A percentile compares a stretch with the other conserved stretches of the same genome.
These are phyloP conservation scores for Plebejus anna DNA, from an alignment of 2,888 invertebrate species.

Conservation along the genomic window DNA sequence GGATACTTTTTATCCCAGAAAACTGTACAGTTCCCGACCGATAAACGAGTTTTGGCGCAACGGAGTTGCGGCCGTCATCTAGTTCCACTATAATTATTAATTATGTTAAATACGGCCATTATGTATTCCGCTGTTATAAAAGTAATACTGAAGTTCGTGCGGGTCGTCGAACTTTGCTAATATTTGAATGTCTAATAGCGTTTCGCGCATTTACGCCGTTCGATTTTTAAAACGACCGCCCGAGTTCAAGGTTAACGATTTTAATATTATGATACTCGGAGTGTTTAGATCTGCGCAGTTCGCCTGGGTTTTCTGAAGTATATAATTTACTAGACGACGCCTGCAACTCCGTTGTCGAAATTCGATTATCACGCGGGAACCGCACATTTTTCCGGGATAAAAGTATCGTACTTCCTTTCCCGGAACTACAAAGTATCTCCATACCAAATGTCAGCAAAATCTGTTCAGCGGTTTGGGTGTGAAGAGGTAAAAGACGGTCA, in stretches of 20 bases:
- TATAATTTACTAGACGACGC: neutral
- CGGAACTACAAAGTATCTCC: too few species aligned
- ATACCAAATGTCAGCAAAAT: too few species aligned
- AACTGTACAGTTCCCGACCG: too few species aligned
- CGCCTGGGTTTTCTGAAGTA: neutral
- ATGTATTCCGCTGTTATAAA: neutral
- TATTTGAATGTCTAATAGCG: conserved; percentile 25
- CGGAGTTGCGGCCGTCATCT: too few species aligned
- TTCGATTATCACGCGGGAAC: too few species aligned
- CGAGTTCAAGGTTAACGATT: conserved; percentile 37
- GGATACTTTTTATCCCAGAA: too few species aligned
- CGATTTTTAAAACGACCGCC: conserved; percentile 35
- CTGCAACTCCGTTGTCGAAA: too few species aligned
- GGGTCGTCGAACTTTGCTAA: conserved; percentile 23
- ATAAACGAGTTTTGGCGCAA: too few species aligned
- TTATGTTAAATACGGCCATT: neutral
- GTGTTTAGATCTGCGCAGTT: conserved; percentile 16
- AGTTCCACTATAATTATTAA: neutral
- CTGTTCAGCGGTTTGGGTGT: too few species aligned
- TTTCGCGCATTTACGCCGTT: conserved; percentile 36
- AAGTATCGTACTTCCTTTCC: neutral
- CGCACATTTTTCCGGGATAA: neutral
- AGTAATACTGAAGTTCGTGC: neutral
- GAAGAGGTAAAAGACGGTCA: neutral
- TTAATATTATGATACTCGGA: neutral